Evolutionary conservation across 2,888 invertebrate genomes (phyloP).

Genomic region (Chydorus sphaericus): DNA sequence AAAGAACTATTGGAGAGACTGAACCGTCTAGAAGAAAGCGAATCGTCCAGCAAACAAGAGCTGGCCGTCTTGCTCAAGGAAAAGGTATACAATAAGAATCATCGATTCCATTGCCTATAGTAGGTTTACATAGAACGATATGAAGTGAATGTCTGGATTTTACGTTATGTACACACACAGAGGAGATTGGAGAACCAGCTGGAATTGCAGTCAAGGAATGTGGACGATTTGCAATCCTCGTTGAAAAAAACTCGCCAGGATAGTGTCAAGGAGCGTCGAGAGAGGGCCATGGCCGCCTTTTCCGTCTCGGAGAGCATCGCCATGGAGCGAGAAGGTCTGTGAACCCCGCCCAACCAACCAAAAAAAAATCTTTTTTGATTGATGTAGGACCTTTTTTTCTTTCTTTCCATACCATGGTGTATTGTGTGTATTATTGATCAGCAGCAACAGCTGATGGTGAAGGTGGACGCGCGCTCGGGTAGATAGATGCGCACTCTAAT

Average conservation of each 20-base stretch:
- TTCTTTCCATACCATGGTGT: not conserved
- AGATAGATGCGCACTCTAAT: no score
- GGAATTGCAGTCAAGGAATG: conserved; percentile 4
- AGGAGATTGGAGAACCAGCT: not conserved
- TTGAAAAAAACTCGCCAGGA: conserved; percentile 13
- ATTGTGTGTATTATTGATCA: no score
- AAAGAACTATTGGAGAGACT: not conserved
- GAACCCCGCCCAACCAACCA: no score
- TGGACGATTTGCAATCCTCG: conserved; percentile 12
- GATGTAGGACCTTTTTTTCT: no score
- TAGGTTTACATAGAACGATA: not conserved
- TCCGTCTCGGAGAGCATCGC: conserved; percentile 32
- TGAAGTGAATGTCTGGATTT: not conserved
- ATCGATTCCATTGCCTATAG: not conserved
- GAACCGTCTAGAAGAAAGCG: conserved; percentile 10
- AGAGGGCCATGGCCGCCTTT: conserved; percentile 27
- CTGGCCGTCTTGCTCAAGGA: conserved; percentile 14
- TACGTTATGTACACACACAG: not conserved
- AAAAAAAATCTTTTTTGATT: not conserved
- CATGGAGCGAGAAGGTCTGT: conserved; percentile 30
- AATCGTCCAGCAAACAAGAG: conserved; percentile 13
- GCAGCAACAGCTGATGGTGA: not conserved
- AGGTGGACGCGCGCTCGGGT: no score
- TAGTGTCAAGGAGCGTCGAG: conserved; percentile 16
- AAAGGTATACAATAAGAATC: conserved; percentile 12